These are phyloP conservation scores for Catharus ustulatus DNA, from an alignment of 2,797 vertebrate species.

Conservation along the genomic window DNA sequence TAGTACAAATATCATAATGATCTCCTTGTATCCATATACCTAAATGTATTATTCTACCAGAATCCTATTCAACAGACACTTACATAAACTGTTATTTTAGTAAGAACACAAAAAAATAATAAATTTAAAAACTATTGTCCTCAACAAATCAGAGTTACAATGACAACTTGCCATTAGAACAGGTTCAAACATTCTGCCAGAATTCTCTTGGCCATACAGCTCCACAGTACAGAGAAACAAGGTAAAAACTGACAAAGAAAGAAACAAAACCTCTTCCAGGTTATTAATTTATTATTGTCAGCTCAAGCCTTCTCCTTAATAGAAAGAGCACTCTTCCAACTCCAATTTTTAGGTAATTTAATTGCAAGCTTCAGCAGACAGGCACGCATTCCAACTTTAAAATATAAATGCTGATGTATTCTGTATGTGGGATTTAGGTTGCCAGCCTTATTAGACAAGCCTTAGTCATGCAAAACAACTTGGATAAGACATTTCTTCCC, in stretches of 20 bases:
- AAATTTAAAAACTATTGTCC: neutral
- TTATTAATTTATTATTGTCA: neutral
- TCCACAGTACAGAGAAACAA: neutral
- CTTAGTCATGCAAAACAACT: slow-evolving; percentile 25
- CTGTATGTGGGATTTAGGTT: slow-evolving; percentile 4
- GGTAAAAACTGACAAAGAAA: neutral
- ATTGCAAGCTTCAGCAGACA: slow-evolving; percentile 7
- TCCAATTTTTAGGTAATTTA: neutral
- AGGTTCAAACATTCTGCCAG: neutral
- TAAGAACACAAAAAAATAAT: neutral
- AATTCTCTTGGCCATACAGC: neutral
- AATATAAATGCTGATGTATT: slow-evolving; percentile 28
- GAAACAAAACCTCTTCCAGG: neutral
- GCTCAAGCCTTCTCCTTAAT: neutral
- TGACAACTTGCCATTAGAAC: neutral
- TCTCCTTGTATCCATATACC: neutral
- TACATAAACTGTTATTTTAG: neutral
- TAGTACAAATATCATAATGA: neutral
- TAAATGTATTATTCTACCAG: neutral
- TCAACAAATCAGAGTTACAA: neutral
- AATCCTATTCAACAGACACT: neutral
- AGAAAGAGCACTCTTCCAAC: neutral
- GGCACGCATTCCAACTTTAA: neutral
- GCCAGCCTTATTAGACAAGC: slow-evolving; percentile 39
- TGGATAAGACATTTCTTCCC: slow-evolving; percentile 6